Percentiles rank a stretch among this genome's conserved stretches.
Evolutionary conservation across 2,888 invertebrate species (phyloP).

Genomic region (Drosophila koepferae): DNA sequence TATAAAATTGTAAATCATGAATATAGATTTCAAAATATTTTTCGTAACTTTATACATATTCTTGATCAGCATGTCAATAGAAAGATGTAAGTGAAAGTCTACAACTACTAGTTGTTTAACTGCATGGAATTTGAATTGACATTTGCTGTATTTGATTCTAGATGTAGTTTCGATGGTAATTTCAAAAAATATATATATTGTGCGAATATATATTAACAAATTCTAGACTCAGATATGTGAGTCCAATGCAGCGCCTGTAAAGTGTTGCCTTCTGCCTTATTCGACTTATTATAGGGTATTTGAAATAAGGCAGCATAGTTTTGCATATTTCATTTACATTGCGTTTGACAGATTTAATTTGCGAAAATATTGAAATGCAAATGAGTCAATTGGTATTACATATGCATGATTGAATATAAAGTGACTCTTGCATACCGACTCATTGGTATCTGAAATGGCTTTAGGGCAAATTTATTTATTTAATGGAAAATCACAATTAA

Average conservation of each 20-base stretch:
- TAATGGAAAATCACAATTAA: background rate
- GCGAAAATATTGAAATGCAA: conserved; percentile 42
- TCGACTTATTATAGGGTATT: background rate
- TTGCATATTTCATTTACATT: conserved; percentile 11
- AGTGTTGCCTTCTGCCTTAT: background rate
- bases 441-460: conserved; percentile 7
- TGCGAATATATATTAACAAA: background rate
- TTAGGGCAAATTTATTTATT: conserved; percentile 10
- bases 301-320: background rate
- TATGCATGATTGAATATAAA: background rate
- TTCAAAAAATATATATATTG: too few relatives aligned
- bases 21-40: background rate
- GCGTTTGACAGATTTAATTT: conserved; percentile 31
- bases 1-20: background rate
- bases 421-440: background rate
- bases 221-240: background rate
- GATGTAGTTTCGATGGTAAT: background rate
- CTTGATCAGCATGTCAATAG: background rate
- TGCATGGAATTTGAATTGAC: background rate
- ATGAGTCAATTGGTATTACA: conserved; percentile 19
- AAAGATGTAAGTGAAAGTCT: background rate
- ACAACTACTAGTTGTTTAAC: too few relatives aligned
- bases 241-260: background rate
- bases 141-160: background rate
- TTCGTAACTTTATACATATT: background rate